These are phyloP conservation scores for Papilio polyxenes DNA, from an alignment of 1,140 invertebrate species.

Conservation along the genomic window DNA sequence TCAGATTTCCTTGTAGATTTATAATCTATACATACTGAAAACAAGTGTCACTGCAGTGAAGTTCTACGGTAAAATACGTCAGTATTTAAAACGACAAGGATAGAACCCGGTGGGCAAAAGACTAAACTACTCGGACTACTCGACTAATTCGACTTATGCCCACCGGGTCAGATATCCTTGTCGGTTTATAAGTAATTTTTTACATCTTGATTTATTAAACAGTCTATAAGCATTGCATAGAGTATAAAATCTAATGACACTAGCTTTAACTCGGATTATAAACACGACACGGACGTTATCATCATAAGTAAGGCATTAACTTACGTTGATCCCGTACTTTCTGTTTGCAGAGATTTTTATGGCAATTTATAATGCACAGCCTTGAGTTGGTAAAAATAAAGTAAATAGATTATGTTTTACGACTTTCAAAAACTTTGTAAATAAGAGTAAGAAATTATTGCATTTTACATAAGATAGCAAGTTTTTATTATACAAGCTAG, in stretches of 20 bases:
- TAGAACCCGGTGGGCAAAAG: too few relatives aligned
- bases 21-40: too few relatives aligned
- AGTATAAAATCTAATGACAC: neutral
- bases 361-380: neutral
- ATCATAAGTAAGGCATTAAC: too few relatives aligned
- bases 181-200: neutral
- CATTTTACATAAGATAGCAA: neutral
- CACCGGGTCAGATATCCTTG: too few relatives aligned
- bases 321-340: neutral
- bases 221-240: neutral
- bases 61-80: too few relatives aligned
- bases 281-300: neutral
- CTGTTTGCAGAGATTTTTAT: slow-evolving; percentile 21
- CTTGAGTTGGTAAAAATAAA: neutral
- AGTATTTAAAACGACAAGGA: too few relatives aligned
- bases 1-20: too few relatives aligned
- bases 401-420: neutral
- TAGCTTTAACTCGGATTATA: neutral
- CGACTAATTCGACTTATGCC: too few relatives aligned
- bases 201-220: neutral
- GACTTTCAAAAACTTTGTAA: neutral
- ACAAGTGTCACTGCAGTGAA: too few relatives aligned
- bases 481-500: neutral
- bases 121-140: too few relatives aligned
- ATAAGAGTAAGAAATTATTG: neutral